These are phyloP conservation scores for Thunnus thynnus DNA, from an alignment of 2,113 vertebrate species.

Conservation along the genomic window DNA sequence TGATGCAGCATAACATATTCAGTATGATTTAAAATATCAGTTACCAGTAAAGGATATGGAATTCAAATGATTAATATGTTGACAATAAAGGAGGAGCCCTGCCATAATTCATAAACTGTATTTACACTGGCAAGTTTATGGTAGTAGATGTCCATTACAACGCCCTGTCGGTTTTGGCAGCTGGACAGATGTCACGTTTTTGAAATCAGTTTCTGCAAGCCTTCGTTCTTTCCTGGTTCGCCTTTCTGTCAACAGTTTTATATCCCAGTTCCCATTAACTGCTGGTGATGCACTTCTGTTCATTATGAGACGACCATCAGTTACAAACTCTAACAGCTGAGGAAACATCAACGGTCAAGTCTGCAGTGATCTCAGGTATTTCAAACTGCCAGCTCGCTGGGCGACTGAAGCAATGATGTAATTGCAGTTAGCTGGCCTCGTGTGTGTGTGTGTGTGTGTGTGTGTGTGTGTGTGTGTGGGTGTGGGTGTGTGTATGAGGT, in stretches of 20 bases:
- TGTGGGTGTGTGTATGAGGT: slow-evolving; percentile 18
- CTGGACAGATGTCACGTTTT: background rate
- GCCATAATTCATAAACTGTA: background rate
- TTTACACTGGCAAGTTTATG: background rate
- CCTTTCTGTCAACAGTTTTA: background rate
- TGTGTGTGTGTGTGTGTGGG: slow-evolving; percentile 8
- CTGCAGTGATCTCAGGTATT: slow-evolving; percentile 15
- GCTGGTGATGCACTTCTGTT: background rate
- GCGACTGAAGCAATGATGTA: slow-evolving; percentile 40
- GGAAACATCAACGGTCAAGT: slow-evolving; percentile 22
- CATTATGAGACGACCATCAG: background rate
- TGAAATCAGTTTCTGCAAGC: background rate
- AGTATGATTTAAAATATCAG: background rate
- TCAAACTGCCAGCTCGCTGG: slow-evolving; percentile 9
- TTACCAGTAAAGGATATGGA: background rate
- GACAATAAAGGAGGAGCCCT: background rate
- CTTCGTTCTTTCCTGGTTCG: background rate
- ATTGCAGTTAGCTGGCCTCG: slow-evolving; percentile 3
- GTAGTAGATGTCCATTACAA: background rate
- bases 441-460: slow-evolving; percentile 18
- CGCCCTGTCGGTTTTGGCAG: background rate
- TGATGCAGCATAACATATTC: background rate
- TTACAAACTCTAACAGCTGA: background rate
- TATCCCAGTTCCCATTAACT: background rate
- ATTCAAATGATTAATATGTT: background rate